Base-by-base conservation (phyloP, 2,888 invertebrate genomes). In the Pterostichus niger region DNA sequence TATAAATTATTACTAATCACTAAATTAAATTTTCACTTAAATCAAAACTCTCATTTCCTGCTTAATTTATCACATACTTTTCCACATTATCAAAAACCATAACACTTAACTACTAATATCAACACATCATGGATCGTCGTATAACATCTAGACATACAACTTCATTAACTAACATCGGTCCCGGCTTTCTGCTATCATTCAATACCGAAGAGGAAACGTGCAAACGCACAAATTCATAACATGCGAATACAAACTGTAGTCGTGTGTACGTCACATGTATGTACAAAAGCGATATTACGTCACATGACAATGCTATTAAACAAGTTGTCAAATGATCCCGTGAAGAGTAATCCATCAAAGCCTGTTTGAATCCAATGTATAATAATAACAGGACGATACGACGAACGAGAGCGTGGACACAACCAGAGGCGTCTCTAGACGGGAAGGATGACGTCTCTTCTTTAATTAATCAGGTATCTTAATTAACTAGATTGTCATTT, bases 271-370 rank as follows among this genome's bases (percentile, higher is more conserved):
- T 4, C 11, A 17, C 24, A 44, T 44, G 11, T 71, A 40, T 71
- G 44, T 64, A 33, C 33, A 59, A 17, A 64, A 13, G 15, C 40
- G 40, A 40, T 31, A 75, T 75, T 54, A 54, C 56, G 56, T 56
- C 76, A 44, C 31, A 59, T 17, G 46, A 78, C 78, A 78, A 61
- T 78, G 15, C 78, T 46, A 78, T 78, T 78, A 78, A 59, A 61
- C 46, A 78, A 78, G 78, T 61, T 78, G 78, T 78, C 78, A 78
- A 78, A 78, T 78, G 61, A 44, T 59, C 24, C 59, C 17, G 31
- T 44, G 33, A 56, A 61, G 59, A 61, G 78, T 78, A 61, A 78
- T 78, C 78, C 61, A 78, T 78, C 78, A 78, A 59, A 59, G 35
- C 56, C 40, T 71, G 68, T 7, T 46, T 71, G 68, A 71, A 44